Base-by-base conservation (phyloP, 2,113 vertebrate genomes). In the Chionis minor region DNA sequence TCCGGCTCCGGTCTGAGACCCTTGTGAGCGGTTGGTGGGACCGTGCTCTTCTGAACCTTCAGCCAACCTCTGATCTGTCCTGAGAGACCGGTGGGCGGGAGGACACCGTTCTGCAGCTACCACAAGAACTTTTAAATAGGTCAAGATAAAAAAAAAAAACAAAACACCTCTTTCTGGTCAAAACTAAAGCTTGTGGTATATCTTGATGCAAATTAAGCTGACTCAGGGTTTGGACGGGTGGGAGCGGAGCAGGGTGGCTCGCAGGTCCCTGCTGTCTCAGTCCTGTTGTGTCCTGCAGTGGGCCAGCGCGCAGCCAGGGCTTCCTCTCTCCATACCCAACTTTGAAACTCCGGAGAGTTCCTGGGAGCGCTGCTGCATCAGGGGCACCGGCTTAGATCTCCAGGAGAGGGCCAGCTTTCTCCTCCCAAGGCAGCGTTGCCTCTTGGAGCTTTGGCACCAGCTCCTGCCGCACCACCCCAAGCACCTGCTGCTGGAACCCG, bases 51-150 rank as follows among this genome's bases (percentile, higher is more conserved):
- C 19, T 9, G 32, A 14, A 35, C 51, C 75, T 24, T 80, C 59
- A 28, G 52, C 45, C 21, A 21, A 2, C 21, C 27, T 66, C 51
- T 32, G 27, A 5, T 23, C 16, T 15, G 13, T 19, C 35, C 51
- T 8, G 15, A 4, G n/a, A 33, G 40, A 3, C 7, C 3, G 45
- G 38, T 2, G 3, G 1, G 2, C 14, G 9, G 2, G 20, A 55
- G 63, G 8, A 4, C 10, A 8, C 23, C 4, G 1, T 8, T 16
- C 51, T 42, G 38, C 42, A 63, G 42, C 61, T 28, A 1, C 5
- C 21, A 8, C 8, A 24, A 6, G 23, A 20, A 49, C 9, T 9
- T 67, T 51, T 55, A 27, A 35, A 6, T 24, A 14, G 42, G 47
- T 11, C 74, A 63, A 16, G 10, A 14, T 6, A 12, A 65, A 16